Evolutionary conservation across 2,888 invertebrate genomes (phyloP).

Genomic region (Acronicta aceris): DNA sequence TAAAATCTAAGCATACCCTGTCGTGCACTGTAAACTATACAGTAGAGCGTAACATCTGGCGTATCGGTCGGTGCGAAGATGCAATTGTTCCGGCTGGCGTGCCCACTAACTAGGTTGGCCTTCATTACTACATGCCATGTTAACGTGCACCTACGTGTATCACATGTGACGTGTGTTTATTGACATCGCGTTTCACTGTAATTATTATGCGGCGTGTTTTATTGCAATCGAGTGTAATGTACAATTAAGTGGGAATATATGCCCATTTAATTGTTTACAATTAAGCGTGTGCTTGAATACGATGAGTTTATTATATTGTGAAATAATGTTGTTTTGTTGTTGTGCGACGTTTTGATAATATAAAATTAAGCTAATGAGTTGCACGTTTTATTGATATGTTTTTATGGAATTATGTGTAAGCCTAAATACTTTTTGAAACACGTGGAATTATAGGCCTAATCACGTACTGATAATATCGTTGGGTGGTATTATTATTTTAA

Average conservation of each 20-base stretch:
- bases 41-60: constrained; percentile 50
- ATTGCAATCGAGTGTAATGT: constrained; percentile 41
- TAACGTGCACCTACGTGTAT: constrained; percentile 45
- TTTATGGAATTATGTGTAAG: background rate
- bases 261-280: constrained; percentile 24
- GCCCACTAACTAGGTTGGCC: constrained; percentile 86
- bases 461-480: too few species aligned
- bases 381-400: background rate
- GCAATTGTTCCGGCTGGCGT: constrained; percentile 88
- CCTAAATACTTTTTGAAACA: too few species aligned
- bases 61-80: constrained; percentile 73
- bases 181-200: constrained; percentile 32
- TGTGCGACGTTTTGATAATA: constrained; percentile 8
- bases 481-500: too few species aligned
- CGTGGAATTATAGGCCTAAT: too few species aligned
- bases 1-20: constrained; percentile 28
- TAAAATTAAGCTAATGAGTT: constrained; percentile 1
- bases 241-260: constrained; percentile 36
- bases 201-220: constrained; percentile 44
- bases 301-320: constrained; percentile 22
- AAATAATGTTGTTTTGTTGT: constrained; percentile 11
- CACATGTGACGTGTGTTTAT: constrained; percentile 44
- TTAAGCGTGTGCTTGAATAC: constrained; percentile 23
- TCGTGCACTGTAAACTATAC: constrained; percentile 31
- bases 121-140: constrained; percentile 71